Evolutionary conservation across 2,888 invertebrate genomes (phyloP), one percentile per base, ranked within the genome.

Genomic region (Lasioglossum pauxillum): DNA sequence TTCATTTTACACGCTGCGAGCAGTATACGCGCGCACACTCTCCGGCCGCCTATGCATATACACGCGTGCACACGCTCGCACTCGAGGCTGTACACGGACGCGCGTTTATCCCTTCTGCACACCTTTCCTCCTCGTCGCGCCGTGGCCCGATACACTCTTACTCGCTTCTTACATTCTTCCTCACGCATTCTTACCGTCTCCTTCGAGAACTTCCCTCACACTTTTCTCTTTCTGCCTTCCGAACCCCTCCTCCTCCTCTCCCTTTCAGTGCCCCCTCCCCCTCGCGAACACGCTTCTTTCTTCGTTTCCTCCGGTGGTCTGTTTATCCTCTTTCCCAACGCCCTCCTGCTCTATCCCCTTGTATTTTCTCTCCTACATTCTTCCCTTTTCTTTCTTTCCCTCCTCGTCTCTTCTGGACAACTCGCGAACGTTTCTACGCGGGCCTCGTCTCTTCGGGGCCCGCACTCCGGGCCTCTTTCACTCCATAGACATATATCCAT

Each of bases 151-250:
- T 78, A 82, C 77, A 46, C 77, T 88, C 85, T 88, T 60, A 27
- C 84, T 82, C 86, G 60, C 80, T 84, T 85, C 81, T 81, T 75
- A 79, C 86, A 88, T 84, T 86, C 88, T 84, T 84, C 90, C 84
- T 87, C 83, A 67, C 88, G 88, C 88, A 86, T 90, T 90, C 90
- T 76, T 82, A 78, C 82, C 82, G 53, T 83, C 82, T 80, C 75
- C 82, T 53, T 81, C 78, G 74, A 60, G 74, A 60, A 38, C 80
- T 89, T 53, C 77, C 78, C 87, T 78, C 86, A 76, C 80, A 73
- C 83, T 77, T 80, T 74, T 82, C 77, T 79, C 64, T 71, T 71
- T 73, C 19, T 53, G 10, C 53, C 53, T 23, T 53, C 69, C 73
- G 31, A 27, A 35, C 64, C 74, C 41, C 19, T 23, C n/a, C 46